Conservation (phyloP, 1,140 invertebrate genomes). For the Aphis gossypii region DNA sequence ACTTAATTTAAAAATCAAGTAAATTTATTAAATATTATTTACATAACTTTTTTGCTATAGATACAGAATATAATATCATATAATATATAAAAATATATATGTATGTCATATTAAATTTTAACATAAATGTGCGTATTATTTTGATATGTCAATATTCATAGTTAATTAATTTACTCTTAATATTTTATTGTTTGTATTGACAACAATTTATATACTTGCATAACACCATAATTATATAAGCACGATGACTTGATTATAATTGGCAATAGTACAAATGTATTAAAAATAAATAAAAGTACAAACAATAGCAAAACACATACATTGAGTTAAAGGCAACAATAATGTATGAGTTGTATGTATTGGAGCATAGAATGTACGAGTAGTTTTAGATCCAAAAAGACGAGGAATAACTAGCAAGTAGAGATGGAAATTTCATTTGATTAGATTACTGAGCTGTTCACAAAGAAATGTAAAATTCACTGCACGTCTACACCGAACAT, state of each 20-base stretch:
- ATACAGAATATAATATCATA: too few relatives aligned
- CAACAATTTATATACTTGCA: not conserved
- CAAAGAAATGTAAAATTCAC: not conserved
- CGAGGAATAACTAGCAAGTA: not conserved
- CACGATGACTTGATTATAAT: not conserved
- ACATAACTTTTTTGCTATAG: too few relatives aligned
- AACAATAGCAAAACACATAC: not conserved
- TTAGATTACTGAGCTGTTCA: not conserved
- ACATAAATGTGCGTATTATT: not conserved
- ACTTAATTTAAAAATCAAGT: not conserved
- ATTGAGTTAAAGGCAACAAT: not conserved
- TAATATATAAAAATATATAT: too few relatives aligned
- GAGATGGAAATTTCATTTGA: not conserved
- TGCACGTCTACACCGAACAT: not conserved
- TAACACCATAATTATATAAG: too few relatives aligned
- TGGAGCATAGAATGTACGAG: not conserved
- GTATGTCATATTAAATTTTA: not conserved
- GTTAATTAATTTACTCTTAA: not conserved
- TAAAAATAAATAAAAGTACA: not conserved
- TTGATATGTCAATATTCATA: not conserved
- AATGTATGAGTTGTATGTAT: not conserved
- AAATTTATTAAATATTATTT: not conserved
- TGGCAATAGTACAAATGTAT: not conserved
- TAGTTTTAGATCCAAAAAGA: not conserved
- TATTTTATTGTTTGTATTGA: not conserved